Base-by-base conservation (phyloP, 2,888 invertebrate species). In the Hirtodrosophila confusa region DNA sequence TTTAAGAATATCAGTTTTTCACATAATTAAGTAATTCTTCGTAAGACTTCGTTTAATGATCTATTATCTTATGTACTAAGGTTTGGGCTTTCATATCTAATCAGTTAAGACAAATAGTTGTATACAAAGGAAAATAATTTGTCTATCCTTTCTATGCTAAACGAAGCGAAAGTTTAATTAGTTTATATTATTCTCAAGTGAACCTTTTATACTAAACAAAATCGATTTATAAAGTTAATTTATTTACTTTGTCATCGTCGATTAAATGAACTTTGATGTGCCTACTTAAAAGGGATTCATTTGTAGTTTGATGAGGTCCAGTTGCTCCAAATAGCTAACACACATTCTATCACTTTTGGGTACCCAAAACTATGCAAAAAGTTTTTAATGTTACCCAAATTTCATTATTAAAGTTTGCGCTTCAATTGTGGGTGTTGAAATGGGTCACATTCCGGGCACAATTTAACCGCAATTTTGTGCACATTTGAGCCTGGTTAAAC, bases 401-500 rank as follows among this genome's bases (percentile, higher is more conserved):
- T 73, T 73, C 66, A 73, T 75, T 61, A 74, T 39, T 33, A 57
- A 74, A 69, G 43, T 66, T 73, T 57, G 9, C 37, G 56, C 51
- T 17, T 29, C 60, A 41, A 57, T 69, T 61, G 72, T 40, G 63
- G 36, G 45, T 43, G 54, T 48, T 35, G 39, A 57, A 67, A 55
- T 56, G 36, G 74, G 37, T 51, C 44, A 12, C 54, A 65, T 48
- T 47, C 47, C 8, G 9, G 41, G 54, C 76, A 69, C 61, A 73
- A 75, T 75, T 83, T 69, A 75, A 75, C 60, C 72, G 71, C 55
- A 80, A 77, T 66, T 71, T 60, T 39, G 76, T 75, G 56, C 64
- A 69, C 64, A 85, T 76, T 80, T 74, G 51, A 58, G 86, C 78
- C 80, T 83, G 86, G 83, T 72, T 82, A 79, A 82, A 70, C 82